Evolutionary conservation across 2,113 vertebrate species (phyloP), one percentile per base, ranked within the genome.

Genomic region (Hippocampus comes): DNA sequence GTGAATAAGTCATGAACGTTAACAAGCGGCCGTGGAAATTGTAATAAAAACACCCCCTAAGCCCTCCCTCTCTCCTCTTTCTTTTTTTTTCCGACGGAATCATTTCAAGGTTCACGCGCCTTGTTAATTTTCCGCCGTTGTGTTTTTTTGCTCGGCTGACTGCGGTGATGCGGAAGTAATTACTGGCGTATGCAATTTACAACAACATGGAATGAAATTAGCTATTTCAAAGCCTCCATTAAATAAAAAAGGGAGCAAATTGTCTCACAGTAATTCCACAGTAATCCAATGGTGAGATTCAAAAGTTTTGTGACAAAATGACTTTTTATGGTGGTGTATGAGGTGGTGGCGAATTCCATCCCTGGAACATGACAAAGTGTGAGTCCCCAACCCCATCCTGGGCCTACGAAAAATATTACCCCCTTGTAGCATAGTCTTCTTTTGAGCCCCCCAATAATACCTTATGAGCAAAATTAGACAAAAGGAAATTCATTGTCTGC

Each of bases 171-270:
- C 38, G 17, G 63, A 64, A 46, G 43, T 66, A 66, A 66, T 48
- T 23, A 17, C 42, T 66, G 25, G 64, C 64, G 9, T 66, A 66
- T 66, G 42, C 64, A 66, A 48, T 66, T 66, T 66, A 66, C 42
- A 66, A 27, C n/a, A 43, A 66, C 64, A 9, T 9, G 14, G 23
- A 66, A 68, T 68, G 48, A 18, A 68, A 53, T 53, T 68, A 55
- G 17, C 67, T 38, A 10, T 55, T 15, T 55, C n/a, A 66, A 46
- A 66, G 49, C 17, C 48, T 68, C 48, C 9, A 34, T 68, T 27
- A 68, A 53, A 34, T 38, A 41, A 55, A 68, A 38, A 14, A 53
- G 8, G 67, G 5, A 34, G 25, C 3, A 68, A 68, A 66, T 46
- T 66, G 18, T 68, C 27, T 38, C 25, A 53, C 27, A 15, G 18